A percentile compares a stretch with the other conserved stretches of the same genome.
Evolutionary conservation across 2,113 vertebrate genomes (phyloP).

Genomic region (Lates calcarifer): DNA sequence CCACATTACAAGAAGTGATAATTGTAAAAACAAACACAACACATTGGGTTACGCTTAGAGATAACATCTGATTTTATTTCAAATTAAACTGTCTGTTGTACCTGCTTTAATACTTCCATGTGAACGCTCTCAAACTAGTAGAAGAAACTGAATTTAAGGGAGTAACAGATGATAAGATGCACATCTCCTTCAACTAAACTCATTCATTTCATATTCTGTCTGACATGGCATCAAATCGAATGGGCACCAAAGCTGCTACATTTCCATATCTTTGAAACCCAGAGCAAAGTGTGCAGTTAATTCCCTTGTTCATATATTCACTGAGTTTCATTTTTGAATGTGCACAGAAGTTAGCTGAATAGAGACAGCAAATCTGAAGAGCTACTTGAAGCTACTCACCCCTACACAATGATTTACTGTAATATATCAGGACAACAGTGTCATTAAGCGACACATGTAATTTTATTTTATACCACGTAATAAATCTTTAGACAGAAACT

Average conservation of each 20-base stretch:
- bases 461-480: not conserved
- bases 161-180: slow-evolving; percentile 3
- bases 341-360: not conserved
- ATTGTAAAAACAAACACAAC: slow-evolving; percentile 14
- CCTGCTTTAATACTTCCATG: not conserved
- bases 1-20: slow-evolving; percentile 28
- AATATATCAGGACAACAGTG: too few relatives aligned
- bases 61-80: not conserved
- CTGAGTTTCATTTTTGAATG: not conserved
- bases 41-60: not conserved
- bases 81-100: not conserved
- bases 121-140: not conserved
- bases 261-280: not conserved
- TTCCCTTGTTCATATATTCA: too few relatives aligned
- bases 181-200: not conserved
- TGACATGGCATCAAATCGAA: slow-evolving; percentile 2
- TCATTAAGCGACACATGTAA: not conserved
- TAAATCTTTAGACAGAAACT: not conserved
- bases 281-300: not conserved
- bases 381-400: not conserved
- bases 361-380: not conserved
- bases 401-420: too few relatives aligned
- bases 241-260: not conserved
- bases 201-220: not conserved
- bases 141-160: not conserved